Evolutionary conservation across 2,113 vertebrate genomes (phyloP).

Genomic region (Egretta garzetta): DNA sequence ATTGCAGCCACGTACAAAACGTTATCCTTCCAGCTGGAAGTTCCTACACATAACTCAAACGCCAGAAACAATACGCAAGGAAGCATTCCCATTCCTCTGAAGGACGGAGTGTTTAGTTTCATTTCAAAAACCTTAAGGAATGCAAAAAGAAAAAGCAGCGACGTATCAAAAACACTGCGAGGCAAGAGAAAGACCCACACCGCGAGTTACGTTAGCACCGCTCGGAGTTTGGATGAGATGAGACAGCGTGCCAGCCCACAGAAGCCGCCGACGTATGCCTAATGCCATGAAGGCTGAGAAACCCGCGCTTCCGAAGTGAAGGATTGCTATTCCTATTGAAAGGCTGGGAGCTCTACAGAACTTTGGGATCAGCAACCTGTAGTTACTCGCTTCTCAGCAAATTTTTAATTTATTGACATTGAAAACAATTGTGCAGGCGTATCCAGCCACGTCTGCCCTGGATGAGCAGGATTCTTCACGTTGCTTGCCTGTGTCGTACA

Average conservation of each 20-base stretch:
- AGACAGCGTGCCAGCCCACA: not conserved
- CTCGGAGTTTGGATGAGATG: accelerated
- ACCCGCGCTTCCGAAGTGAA: not conserved
- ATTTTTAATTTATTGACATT: not conserved
- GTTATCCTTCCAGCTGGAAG: not conserved
- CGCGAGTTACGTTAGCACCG: not conserved
- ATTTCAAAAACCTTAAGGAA: not conserved
- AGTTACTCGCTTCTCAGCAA: accelerated
- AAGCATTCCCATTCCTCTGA: not conserved
- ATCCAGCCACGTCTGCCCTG: not conserved
- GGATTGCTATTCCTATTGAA: not conserved
- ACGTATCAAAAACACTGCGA: not conserved
- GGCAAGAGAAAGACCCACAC: not conserved
- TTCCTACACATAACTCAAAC: not conserved
- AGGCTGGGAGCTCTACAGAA: not conserved
- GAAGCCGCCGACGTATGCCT: not conserved
- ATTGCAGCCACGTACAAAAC: not conserved
- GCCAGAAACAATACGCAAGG: not conserved
- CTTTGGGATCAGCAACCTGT: accelerated
- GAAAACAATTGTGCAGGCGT: not conserved
- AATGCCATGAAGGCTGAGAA: not conserved
- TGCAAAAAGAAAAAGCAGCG: not conserved
- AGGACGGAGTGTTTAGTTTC: not conserved
- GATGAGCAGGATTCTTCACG: not conserved
- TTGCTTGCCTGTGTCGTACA: not conserved